Conservation (phyloP, 1,140 invertebrate species). For the Drosophila dunni region DNA sequence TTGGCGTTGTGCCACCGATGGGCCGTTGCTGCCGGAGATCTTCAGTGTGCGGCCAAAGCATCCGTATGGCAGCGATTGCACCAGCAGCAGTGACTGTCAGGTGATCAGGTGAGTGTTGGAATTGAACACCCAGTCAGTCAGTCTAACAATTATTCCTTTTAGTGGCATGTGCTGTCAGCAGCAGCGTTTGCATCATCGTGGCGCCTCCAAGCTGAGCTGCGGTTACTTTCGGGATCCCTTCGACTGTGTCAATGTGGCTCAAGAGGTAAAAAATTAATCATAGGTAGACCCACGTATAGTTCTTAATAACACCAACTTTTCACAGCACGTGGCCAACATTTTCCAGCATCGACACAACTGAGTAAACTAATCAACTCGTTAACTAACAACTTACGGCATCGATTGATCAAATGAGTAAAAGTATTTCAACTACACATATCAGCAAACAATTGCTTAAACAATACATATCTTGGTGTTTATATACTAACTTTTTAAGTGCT, state of each 20-base stretch:
- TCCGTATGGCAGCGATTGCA: slow-evolving; percentile 94
- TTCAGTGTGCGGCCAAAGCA: slow-evolving; percentile 85
- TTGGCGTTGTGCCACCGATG: slow-evolving; percentile 89
- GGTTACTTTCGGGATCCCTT: slow-evolving; percentile 95
- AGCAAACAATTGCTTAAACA: slow-evolving; percentile 10
- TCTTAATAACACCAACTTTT: neutral
- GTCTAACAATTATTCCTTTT: neutral
- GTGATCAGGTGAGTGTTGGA: slow-evolving; percentile 86
- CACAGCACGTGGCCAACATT: slow-evolving; percentile 26
- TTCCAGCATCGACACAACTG: slow-evolving; percentile 55
- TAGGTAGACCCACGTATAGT: neutral
- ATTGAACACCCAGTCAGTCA: neutral
- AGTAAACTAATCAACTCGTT: neutral
- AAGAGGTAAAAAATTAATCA: slow-evolving; percentile 35
- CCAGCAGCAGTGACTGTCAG: slow-evolving; percentile 93
- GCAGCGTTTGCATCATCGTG: slow-evolving; percentile 91
- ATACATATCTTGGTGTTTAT: slow-evolving; percentile 61
- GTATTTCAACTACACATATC: slow-evolving; percentile 50
- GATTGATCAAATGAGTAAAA: slow-evolving; percentile 32
- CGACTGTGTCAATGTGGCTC: slow-evolving; percentile 90
- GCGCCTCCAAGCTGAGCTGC: slow-evolving; percentile 92
- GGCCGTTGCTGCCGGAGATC: slow-evolving; percentile 52
- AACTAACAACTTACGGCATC: slow-evolving; percentile 20
- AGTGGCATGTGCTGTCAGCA: slow-evolving; percentile 94
- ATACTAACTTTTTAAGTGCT: slow-evolving; percentile 21